These are phyloP conservation scores for Epizoanthus scotinus DNA, from an alignment of 92 coral and sea anemone genomes.

Conservation along the genomic window DNA sequence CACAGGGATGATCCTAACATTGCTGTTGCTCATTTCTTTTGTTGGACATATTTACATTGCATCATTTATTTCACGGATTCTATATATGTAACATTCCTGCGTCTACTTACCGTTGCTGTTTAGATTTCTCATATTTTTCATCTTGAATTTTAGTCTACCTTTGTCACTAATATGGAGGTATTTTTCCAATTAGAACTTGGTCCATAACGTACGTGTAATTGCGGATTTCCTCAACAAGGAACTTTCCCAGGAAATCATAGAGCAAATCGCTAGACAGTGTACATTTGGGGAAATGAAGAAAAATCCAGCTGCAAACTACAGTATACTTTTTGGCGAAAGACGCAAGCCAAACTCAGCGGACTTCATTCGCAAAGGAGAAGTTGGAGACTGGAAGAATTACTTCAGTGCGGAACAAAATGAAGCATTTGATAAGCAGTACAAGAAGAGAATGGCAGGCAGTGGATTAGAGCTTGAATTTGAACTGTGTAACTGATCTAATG, in stretches of 20 bases:
- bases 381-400: slow-evolving; percentile 41
- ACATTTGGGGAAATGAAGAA: slow-evolving; percentile 51
- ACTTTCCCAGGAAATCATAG: slow-evolving; percentile 35
- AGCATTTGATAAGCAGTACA: slow-evolving; percentile 35
- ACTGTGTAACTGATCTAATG: background rate
- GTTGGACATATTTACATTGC: no score
- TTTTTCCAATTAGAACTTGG: slow-evolving; percentile 18
- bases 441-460: slow-evolving; percentile 21
- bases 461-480: slow-evolving; percentile 39
- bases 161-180: no score
- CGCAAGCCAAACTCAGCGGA: slow-evolving; percentile 2
- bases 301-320: slow-evolving; percentile 3
- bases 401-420: slow-evolving; percentile 41
- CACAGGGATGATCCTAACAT: no score
- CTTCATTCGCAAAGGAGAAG: slow-evolving; percentile 44
- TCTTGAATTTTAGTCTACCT: no score
- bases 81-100: no score
- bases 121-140: no score
- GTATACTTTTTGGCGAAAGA: background rate
- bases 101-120: no score
- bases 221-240: slow-evolving; percentile 32
- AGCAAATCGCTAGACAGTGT: slow-evolving; percentile 43
- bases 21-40: no score
- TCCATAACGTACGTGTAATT: slow-evolving; percentile 34
- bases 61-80: no score